Conservation (phyloP, 2,113 vertebrate species). For the Indicator maculatus region DNA sequence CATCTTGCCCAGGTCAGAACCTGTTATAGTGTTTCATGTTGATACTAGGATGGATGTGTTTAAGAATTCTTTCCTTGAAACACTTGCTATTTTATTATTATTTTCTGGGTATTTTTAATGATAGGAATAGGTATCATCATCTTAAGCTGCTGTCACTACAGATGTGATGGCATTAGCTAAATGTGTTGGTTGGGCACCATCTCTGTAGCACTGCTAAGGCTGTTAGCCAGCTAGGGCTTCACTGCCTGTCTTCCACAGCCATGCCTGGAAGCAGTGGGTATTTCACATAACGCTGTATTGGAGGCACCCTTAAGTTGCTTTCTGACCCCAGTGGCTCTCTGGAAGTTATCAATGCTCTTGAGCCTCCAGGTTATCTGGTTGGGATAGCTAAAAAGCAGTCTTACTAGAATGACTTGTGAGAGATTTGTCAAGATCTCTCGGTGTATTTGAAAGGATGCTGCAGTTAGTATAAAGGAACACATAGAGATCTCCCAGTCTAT, state of each 20-base stretch:
- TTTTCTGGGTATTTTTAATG: neutral
- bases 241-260: neutral
- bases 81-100: neutral
- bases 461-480: neutral
- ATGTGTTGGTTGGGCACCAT: neutral
- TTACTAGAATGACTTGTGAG: neutral
- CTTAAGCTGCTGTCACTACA: neutral
- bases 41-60: rapidly evolving
- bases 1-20: neutral
- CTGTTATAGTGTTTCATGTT: neutral
- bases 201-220: neutral
- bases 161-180: neutral
- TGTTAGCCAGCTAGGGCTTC: neutral
- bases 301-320: neutral
- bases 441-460: neutral
- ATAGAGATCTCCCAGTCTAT: neutral
- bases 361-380: neutral
- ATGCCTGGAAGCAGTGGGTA: neutral
- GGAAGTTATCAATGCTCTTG: neutral
- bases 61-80: neutral
- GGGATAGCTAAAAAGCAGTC: neutral
- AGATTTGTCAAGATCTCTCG: neutral
- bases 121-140: neutral
- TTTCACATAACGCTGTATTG: rapidly evolving
- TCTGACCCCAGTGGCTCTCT: neutral